phyloP scores from a whole-genome alignment of 2,113 vertebrate genomes.

The Sclerurus mexicanus region DNA sequence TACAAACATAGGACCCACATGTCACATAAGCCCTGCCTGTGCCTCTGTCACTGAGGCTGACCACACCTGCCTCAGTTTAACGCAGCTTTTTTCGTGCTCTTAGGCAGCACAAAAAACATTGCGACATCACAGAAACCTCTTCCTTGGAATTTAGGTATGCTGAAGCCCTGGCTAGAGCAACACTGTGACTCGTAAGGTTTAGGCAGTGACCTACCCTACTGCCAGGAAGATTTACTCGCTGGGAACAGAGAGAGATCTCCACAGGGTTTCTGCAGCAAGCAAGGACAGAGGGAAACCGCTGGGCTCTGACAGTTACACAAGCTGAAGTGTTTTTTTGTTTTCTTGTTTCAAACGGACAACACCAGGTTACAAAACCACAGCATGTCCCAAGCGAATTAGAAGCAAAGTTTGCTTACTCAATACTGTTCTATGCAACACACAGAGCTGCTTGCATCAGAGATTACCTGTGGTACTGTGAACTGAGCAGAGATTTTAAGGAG shows the following conservation, averaged over 20 bases:
- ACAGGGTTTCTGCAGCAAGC: not conserved
- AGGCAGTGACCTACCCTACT: not conserved
- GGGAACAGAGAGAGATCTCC: not conserved
- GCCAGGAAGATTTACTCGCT: not conserved
- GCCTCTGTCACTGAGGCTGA: not conserved
- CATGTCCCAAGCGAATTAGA: not conserved
- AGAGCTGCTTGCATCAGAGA: not conserved
- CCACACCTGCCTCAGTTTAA: not conserved
- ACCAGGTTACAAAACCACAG: not conserved
- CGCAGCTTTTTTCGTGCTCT: accelerated
- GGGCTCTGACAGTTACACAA: not conserved
- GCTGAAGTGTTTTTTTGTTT: not conserved
- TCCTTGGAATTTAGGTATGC: not conserved
- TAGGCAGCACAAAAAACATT: not conserved
- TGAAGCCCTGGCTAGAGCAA: not conserved
- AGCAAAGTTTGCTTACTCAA: not conserved
- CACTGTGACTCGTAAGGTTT: not conserved
- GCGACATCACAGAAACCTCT: not conserved
- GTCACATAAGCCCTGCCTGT: not conserved
- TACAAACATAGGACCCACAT: not conserved
- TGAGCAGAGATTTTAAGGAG: not conserved
- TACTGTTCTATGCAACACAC: not conserved
- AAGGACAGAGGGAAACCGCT: not conserved
- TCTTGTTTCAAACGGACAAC: not conserved
- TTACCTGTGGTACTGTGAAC: not conserved